phyloP scores from a whole-genome alignment of 2,113 vertebrate species.

The Aleadryas rufinucha region DNA sequence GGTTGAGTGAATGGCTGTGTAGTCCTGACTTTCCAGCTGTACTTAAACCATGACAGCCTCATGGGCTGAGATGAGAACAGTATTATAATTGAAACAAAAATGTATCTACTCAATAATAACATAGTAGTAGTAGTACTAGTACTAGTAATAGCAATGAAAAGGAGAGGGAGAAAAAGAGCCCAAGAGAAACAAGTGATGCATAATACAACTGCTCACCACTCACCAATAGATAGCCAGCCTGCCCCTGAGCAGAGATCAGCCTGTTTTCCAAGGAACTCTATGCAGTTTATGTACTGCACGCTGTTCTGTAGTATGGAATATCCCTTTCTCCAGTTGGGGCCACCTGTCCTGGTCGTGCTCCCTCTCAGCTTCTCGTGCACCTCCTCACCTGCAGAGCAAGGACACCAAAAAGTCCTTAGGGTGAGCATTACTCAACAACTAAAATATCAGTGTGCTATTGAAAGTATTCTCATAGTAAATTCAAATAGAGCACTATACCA shows the following conservation, averaged over 20 bases:
- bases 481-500: not conserved
- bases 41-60: not conserved
- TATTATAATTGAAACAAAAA: not conserved
- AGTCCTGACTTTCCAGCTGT: not conserved
- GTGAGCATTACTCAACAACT: not conserved
- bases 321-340: not conserved
- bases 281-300: not conserved
- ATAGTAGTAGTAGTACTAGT: not conserved
- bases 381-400: not conserved
- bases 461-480: not conserved
- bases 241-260: not conserved
- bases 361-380: not conserved
- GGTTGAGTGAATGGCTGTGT: fast-evolving
- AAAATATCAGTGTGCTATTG: not conserved
- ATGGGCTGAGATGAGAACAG: not conserved
- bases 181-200: not conserved
- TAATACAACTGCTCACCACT: not conserved
- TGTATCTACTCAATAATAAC: not conserved
- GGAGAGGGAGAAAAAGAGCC: not conserved
- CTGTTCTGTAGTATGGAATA: not conserved
- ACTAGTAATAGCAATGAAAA: not conserved
- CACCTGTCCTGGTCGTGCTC: not conserved
- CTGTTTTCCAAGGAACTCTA: not conserved
- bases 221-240: not conserved
- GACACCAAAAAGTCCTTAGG: not conserved